Conservation (phyloP, 1,140 invertebrate species). For the Chlorops oryzae region DNA sequence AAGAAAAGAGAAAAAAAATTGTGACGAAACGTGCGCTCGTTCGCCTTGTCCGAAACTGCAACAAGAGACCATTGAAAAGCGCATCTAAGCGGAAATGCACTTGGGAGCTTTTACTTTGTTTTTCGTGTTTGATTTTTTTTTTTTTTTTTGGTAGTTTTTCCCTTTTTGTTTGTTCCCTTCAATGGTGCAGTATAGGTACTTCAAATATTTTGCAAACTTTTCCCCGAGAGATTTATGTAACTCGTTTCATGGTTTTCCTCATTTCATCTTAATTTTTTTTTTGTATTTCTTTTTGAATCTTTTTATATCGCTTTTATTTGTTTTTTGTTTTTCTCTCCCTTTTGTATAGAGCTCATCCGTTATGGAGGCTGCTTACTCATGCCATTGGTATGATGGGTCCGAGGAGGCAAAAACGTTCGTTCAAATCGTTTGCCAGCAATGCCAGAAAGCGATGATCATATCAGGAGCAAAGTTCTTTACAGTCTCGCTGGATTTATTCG, state of each 20-base stretch:
- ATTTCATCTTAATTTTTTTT: slow-evolving; percentile 5
- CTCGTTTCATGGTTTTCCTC: background rate
- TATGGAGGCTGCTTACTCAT: slow-evolving; percentile 82
- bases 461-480: slow-evolving; percentile 83
- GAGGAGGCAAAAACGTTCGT: slow-evolving; percentile 84
- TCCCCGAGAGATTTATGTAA: background rate
- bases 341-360: slow-evolving; percentile 69
- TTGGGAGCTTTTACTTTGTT: background rate
- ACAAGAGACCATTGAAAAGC: too few species aligned
- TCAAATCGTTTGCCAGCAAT: slow-evolving; percentile 84
- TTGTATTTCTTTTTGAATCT: slow-evolving; percentile 7
- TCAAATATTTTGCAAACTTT: background rate
- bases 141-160: background rate
- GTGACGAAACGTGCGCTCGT: too few species aligned
- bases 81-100: slow-evolving; percentile 9
- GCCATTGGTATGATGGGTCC: slow-evolving; percentile 81
- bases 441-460: slow-evolving; percentile 79
- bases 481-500: slow-evolving; percentile 76
- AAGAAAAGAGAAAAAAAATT: too few species aligned
- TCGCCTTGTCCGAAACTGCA: too few species aligned
- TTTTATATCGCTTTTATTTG: background rate
- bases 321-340: background rate
- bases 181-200: too few species aligned
- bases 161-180: background rate
- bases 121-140: background rate